Base-by-base conservation (phyloP, 2,113 vertebrate species). In the Taxidea taxus region DNA sequence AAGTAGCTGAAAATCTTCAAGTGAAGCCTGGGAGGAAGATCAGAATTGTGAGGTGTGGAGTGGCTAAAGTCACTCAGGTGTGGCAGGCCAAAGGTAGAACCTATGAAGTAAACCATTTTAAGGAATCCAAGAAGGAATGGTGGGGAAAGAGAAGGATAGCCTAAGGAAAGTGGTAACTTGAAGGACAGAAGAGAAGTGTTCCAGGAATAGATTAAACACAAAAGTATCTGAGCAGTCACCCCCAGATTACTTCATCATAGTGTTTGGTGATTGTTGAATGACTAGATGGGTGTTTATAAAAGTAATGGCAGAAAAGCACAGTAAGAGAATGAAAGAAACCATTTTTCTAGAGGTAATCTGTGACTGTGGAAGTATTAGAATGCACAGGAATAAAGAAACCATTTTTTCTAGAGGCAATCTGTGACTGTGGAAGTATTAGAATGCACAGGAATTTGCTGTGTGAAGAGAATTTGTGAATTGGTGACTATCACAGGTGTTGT, bases 21-120 rank as follows among this genome's bases (percentile, higher is more conserved):
- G 4, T 7, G 11, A 90, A 13, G 7, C 21, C 3, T 3, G 3
- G 2, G 21, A 11, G 3, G 14, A 74, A 47, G 25, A 37, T 34
- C 18, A 18, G 23, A 85, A 56, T 75, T 37, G 21, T 34, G 66
- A 15, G 0, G 1, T 72, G 0, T 27, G 37, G 34, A 68, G 16
- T 14, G n/a, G 20, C 58, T 21, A 15, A 86, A 39, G 9, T 62
- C 31, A 56, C 3, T 56, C 3, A 7, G 8, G 4, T 56, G 13
- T 23, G 58, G 1, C 49, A 49, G 4, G 25, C 10, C 5, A 72
- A 66, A 0, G 4, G 3, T 54, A 3, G 10, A 80, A 66, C 0
- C 9, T 81, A 14, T 11, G 34, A 77, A 64, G 7, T 44, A 42
- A 81, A 60, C 31, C 4, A 87, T 83, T 86, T 62, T 39, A 93